Percentiles rank a stretch among this genome's conserved stretches.
These are phyloP conservation scores for Epinephelus lanceolatus DNA, from an alignment of 2,113 vertebrate genomes.

Conservation along the genomic window DNA sequence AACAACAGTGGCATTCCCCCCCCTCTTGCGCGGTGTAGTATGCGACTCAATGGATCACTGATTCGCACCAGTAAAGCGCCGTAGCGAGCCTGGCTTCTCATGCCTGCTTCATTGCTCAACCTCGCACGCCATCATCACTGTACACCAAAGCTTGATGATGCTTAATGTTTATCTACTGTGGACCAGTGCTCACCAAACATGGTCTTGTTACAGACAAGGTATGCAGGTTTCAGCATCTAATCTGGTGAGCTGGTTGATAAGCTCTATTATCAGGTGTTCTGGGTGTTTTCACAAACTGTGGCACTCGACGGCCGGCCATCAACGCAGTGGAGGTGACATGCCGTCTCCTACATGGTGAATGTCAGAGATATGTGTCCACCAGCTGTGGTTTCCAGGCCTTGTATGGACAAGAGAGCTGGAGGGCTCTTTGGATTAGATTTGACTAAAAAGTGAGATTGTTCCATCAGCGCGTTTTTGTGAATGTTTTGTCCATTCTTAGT, in stretches of 20 bases:
- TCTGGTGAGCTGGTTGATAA: conserved; percentile 70
- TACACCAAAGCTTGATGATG: conserved; percentile 29
- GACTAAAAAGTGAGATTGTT: neutral
- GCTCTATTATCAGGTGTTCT: conserved; percentile 77
- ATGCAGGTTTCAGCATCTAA: conserved; percentile 72
- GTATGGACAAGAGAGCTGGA: conserved; percentile 54
- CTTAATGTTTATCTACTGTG: conserved; percentile 68
- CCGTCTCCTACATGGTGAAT: conserved; percentile 32
- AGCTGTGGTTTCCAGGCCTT: conserved; percentile 73
- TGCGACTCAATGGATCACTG: conserved; percentile 73
- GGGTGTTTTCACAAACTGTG: conserved; percentile 67
- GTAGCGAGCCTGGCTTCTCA: conserved; percentile 48
- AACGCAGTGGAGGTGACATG: conserved; percentile 41
- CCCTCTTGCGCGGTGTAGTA: conserved; percentile 33
- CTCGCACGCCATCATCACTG: conserved; percentile 39
- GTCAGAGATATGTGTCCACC: conserved; percentile 48
- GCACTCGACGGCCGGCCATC: conserved; percentile 41
- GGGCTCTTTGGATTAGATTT: neutral
- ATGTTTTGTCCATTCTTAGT: neutral
- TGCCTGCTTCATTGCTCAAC: conserved; percentile 62
- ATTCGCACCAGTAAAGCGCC: conserved; percentile 72
- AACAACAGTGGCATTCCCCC: conserved; percentile 22
- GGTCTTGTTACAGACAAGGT: conserved; percentile 60
- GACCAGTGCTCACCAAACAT: conserved; percentile 73
- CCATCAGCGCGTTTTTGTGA: neutral